These are phyloP conservation scores for Euwallacea similis DNA, from an alignment of 1,140 invertebrate genomes.

Conservation along the genomic window DNA sequence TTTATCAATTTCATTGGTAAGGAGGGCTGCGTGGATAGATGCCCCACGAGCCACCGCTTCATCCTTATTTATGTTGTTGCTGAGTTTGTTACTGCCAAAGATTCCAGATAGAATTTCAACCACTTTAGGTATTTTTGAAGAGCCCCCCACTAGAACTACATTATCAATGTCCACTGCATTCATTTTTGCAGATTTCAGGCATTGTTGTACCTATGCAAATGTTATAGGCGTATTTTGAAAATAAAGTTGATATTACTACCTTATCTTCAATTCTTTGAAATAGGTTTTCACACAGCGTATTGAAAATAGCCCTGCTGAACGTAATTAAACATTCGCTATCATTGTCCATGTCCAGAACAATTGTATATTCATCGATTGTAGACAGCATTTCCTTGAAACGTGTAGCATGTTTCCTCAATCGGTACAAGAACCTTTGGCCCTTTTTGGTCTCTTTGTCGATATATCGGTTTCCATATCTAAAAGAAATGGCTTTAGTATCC, in stretches of 20 bases:
- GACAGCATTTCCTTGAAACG: slow-evolving; percentile 15
- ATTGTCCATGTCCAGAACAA: slow-evolving; percentile 7
- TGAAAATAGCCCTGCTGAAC: slow-evolving; percentile 3
- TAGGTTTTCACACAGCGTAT: slow-evolving; percentile 6
- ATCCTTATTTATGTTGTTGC: slow-evolving; percentile 28
- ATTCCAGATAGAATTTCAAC: slow-evolving; percentile 1
- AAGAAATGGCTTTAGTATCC: not conserved
- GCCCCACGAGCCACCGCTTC: slow-evolving; percentile 40
- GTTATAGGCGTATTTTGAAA: too few species aligned
- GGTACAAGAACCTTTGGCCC: slow-evolving; percentile 10
- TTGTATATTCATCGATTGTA: not conserved
- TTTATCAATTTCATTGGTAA: slow-evolving; percentile 5
- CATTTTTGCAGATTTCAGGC: slow-evolving; percentile 27
- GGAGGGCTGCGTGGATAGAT: slow-evolving; percentile 33
- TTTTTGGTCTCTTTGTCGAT: not conserved
- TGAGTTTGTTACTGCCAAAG: slow-evolving; percentile 18
- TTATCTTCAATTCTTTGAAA: slow-evolving; percentile 14
- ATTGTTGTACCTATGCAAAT: slow-evolving; percentile 22
- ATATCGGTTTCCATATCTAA: not conserved
- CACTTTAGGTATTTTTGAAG: slow-evolving; percentile 29
- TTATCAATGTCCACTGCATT: slow-evolving; percentile 9
- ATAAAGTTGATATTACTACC: not conserved
- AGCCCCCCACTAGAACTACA: slow-evolving; percentile 29
- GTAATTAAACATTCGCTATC: slow-evolving; percentile 9
- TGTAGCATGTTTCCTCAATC: slow-evolving; percentile 16